phyloP scores from a whole-genome alignment of 2,797 vertebrate genomes.

The Garrulus glandarius region DNA sequence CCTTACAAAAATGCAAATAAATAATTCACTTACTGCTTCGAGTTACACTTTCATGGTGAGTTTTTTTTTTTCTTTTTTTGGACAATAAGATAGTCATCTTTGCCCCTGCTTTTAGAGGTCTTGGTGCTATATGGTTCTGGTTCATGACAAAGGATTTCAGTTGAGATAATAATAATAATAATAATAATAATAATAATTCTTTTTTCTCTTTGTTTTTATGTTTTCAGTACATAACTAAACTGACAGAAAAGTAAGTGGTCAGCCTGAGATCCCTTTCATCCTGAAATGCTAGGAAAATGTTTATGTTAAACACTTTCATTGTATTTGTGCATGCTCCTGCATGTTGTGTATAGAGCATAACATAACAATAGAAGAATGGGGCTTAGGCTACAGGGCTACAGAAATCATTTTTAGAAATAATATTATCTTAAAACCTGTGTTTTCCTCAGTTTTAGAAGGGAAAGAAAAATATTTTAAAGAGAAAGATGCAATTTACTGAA shows the following conservation, averaged over 20 bases:
- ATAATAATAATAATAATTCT: not conserved
- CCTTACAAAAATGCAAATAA: slow-evolving; percentile 21
- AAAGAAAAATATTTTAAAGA: not conserved
- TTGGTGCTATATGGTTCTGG: not conserved
- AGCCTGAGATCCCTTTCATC: not conserved
- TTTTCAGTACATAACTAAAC: not conserved
- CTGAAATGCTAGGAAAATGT: not conserved
- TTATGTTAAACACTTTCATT: not conserved
- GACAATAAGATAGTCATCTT: not conserved
- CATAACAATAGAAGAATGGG: not conserved
- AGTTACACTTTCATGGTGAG: not conserved
- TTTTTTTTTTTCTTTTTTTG: not conserved
- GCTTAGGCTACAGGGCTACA: not conserved
- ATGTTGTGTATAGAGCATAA: not conserved
- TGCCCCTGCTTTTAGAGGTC: not conserved
- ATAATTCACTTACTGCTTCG: not conserved
- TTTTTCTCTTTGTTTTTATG: not conserved
- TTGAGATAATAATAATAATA: not conserved
- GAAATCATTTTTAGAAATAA: not conserved
- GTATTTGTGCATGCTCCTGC: not conserved
- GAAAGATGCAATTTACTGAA: not conserved
- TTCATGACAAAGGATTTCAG: not conserved
- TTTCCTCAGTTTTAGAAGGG: not conserved
- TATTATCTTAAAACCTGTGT: not conserved
- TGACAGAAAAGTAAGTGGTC: not conserved